Percentiles rank a stretch among this genome's conserved stretches.
These are phyloP conservation scores for Paguma larvata DNA, from an alignment of 2,797 vertebrate genomes.

Conservation along the genomic window DNA sequence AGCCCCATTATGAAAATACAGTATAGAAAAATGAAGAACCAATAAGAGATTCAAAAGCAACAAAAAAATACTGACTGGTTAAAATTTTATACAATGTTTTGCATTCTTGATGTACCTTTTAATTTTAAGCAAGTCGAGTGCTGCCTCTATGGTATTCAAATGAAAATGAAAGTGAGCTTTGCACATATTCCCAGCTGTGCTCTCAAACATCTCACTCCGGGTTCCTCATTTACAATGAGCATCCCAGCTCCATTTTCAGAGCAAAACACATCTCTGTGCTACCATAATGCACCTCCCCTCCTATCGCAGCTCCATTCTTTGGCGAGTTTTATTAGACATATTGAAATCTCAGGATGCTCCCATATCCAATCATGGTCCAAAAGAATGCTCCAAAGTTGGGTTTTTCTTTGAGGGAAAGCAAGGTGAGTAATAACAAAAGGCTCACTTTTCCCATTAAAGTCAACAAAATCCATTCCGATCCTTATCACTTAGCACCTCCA, in stretches of 20 bases:
- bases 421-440: slow-evolving; percentile 64
- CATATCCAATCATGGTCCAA: background rate
- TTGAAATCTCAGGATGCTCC: slow-evolving; percentile 68
- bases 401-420: slow-evolving; percentile 60
- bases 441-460: slow-evolving; percentile 72
- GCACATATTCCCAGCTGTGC: slow-evolving; percentile 64
- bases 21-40: background rate
- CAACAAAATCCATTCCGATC: slow-evolving; percentile 67
- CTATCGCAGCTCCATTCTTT: background rate
- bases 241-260: slow-evolving; percentile 55
- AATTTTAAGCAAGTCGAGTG: slow-evolving; percentile 69
- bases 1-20: background rate
- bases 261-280: slow-evolving; percentile 50
- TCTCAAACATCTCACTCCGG: background rate
- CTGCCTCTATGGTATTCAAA: slow-evolving; percentile 63
- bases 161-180: slow-evolving; percentile 58
- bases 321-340: slow-evolving; percentile 64
- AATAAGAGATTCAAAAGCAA: slow-evolving; percentile 16
- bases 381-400: slow-evolving; percentile 44
- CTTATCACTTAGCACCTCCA: slow-evolving; percentile 66
- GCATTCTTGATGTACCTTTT: slow-evolving; percentile 76
- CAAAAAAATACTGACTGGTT: slow-evolving; percentile 31
- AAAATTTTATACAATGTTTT: slow-evolving; percentile 68
- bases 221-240: slow-evolving; percentile 57
- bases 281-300: background rate